phyloP scores from a whole-genome alignment of 2,888 invertebrate species.

The Blastobasis adustella region DNA sequence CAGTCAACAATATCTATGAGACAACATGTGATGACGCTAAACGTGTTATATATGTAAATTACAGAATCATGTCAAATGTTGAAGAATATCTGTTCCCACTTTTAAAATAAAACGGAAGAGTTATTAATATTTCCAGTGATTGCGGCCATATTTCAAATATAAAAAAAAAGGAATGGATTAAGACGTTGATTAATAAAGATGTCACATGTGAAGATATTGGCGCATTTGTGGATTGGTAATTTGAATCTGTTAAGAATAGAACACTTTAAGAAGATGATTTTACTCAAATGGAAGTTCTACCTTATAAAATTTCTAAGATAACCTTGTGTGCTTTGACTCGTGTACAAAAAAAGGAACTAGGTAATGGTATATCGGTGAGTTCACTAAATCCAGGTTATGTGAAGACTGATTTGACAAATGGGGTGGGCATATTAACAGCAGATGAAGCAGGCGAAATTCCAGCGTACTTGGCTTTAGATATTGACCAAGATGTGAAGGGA shows the following conservation, averaged over 20 bases:
- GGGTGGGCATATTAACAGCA: constrained; percentile 12
- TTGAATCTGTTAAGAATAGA: constrained; percentile 20
- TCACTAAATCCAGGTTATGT: constrained; percentile 27
- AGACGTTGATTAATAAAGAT: constrained; percentile 18
- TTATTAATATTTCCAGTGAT: constrained; percentile 26
- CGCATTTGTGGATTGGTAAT: constrained; percentile 24
- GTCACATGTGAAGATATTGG: constrained; percentile 19
- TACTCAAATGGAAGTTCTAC: constrained; percentile 9
- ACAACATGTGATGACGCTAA: constrained; percentile 25
- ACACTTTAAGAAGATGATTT: constrained; percentile 21
- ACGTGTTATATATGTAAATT: constrained; percentile 24
- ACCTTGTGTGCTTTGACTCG: constrained; percentile 22
- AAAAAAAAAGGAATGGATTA: constrained; percentile 21
- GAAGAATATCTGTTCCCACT: constrained; percentile 24
- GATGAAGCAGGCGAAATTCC: constrained; percentile 20
- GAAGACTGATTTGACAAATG: constrained; percentile 22
- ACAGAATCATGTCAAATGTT: constrained; percentile 19
- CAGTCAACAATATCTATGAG: constrained; percentile 13
- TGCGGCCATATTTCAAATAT: constrained; percentile 25
- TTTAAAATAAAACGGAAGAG: constrained; percentile 22
- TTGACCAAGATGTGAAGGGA: constrained; percentile 24
- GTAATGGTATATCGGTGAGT: constrained; percentile 24
- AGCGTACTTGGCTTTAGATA: constrained; percentile 22
- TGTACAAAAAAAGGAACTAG: constrained; percentile 20
- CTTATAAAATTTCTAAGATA: constrained; percentile 24